Evolutionary conservation across 2,113 vertebrate genomes (phyloP).

Genomic region (Chaetodon trifascialis): DNA sequence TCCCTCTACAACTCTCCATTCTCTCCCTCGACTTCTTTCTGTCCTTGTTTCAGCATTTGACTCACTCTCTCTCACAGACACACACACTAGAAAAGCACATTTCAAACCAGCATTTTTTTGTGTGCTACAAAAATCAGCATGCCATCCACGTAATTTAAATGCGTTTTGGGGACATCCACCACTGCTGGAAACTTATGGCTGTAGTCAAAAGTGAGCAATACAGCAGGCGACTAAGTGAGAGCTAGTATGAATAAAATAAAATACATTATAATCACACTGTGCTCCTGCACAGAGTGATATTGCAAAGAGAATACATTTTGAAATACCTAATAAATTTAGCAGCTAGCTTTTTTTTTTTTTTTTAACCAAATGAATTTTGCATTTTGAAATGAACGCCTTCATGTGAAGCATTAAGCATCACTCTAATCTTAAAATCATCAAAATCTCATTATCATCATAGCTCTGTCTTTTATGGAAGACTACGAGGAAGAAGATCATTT

Average conservation of each 20-base stretch:
- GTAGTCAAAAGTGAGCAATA: not conserved
- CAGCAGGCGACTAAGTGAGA: not conserved
- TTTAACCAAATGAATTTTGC: not conserved
- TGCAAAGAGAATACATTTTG: not conserved
- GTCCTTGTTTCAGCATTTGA: conserved; percentile 10
- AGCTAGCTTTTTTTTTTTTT: not conserved
- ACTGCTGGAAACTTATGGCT: conserved; percentile 5
- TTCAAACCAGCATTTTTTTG: conserved; percentile 11
- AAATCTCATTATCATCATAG: conserved; percentile 12
- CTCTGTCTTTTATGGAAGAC: not conserved
- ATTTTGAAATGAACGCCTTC: not conserved
- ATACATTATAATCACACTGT: not conserved
- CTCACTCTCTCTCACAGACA: not conserved
- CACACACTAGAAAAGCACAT: not conserved
- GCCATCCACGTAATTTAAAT: not conserved
- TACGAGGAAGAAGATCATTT: not conserved
- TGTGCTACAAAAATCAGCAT: conserved; percentile 4
- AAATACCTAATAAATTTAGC: not conserved
- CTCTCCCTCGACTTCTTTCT: not conserved
- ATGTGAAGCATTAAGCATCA: conserved; percentile 16
- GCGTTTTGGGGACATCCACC: not conserved
- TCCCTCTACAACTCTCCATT: not conserved
- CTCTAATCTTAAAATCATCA: conserved; percentile 17
- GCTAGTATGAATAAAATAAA: not conserved
- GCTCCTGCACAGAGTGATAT: not conserved